Base-by-base conservation (phyloP, 2,797 vertebrate species). In the Arctocebus calabarensis region DNA sequence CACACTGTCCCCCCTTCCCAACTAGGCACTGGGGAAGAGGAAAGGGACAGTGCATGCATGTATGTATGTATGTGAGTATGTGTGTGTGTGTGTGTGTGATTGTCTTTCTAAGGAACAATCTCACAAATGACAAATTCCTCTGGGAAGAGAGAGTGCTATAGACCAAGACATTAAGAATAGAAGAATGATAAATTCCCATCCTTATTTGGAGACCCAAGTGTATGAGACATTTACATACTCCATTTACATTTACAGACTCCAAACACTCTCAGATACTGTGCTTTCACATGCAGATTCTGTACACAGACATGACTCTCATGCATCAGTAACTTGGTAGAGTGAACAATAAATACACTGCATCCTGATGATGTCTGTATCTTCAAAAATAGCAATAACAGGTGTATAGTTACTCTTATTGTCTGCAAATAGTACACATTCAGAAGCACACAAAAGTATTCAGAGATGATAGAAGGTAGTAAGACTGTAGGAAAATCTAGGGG, bases 91-190 rank as follows among this genome's bases (percentile, higher is more conserved):
- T 14, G 29, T 29, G 61, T 29, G 61, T 7, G 29, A 32, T 68
- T 45, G 20, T 52, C 3, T 70, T 34, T 74, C 43, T 71, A 25
- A 29, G 20, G 4, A 59, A 59, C 0, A 29, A 2, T 55, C 22
- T 91, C 48, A 55, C 11, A 94, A 57, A 94, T 59, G 79, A 40
- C 37, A 88, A 86, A 13, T 10, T 70, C 27, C 16, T 87, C 17
- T 61, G 40, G 52, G 27, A 40, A 55, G 1, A 73, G 29, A 34
- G 1, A 91, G 2, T 13, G 59, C 40, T 79, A 22, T 43, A 88
- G 59, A 3, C 1, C 11, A 90, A 79, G 9, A 16, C n/a, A 90
- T 43, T 85, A 23, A 74, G 23, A 86, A 89, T 25, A 34, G 45
- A 40, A 62, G 5, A 88, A 62, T 77, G n/a, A 2, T 17, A 57